Conservation (phyloP, 2,113 vertebrate genomes). For the Anhinga rufa region DNA sequence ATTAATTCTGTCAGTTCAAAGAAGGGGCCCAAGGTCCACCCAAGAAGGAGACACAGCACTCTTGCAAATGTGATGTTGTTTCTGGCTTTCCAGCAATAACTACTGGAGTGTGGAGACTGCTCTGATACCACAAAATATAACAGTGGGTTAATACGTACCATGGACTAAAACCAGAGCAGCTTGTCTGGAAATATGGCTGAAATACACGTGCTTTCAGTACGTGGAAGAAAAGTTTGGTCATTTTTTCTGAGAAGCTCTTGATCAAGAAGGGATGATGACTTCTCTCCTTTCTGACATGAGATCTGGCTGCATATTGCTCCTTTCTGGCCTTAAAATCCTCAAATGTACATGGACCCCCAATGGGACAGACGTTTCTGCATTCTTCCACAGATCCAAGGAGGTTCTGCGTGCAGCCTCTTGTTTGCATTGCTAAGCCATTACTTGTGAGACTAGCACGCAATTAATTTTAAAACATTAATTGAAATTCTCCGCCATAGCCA, state of each 20-base stretch:
- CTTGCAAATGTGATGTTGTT: neutral
- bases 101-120: neutral
- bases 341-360: neutral
- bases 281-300: neutral
- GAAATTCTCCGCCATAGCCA: neutral
- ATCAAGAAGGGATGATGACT: neutral
- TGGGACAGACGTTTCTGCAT: neutral
- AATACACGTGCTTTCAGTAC: neutral
- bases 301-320: neutral
- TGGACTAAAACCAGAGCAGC: neutral
- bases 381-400: neutral
- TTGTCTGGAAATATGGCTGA: neutral
- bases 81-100: neutral
- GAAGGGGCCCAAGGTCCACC: neutral
- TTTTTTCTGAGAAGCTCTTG: neutral
- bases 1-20: neutral
- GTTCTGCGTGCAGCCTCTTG: neutral
- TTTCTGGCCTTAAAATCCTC: neutral
- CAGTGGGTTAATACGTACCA: neutral
- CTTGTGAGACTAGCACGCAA: neutral
- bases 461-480: neutral
- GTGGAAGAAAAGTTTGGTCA: neutral
- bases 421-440: neutral
- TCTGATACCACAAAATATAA: neutral
- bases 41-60: neutral